Percentiles rank a stretch among this genome's conserved stretches.
Evolutionary conservation across 1,140 invertebrate species (phyloP).

Genomic region (Aphaenogaster ashmeadi): DNA sequence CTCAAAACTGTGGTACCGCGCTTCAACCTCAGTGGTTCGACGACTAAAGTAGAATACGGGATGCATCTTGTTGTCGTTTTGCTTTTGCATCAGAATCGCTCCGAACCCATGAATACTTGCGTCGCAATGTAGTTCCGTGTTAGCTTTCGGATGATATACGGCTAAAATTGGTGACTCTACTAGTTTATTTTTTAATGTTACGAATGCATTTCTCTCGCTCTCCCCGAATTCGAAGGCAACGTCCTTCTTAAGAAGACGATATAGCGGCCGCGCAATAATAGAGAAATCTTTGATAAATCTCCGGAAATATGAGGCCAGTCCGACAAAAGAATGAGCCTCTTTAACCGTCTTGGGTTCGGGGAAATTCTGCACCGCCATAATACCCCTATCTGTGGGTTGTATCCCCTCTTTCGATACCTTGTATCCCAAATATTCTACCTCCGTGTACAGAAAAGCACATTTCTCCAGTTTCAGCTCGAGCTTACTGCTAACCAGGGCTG

Average conservation of each 20-base stretch:
- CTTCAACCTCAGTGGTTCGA: background rate
- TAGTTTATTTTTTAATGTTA: background rate
- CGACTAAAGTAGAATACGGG: conserved; percentile 19
- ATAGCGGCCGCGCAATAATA: background rate
- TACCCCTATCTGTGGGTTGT: background rate
- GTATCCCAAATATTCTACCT: background rate
- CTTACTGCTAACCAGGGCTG: background rate
- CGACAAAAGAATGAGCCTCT: background rate
- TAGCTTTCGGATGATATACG: background rate
- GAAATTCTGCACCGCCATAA: background rate
- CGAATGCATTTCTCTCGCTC: background rate
- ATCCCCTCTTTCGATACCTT: background rate
- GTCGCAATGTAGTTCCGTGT: background rate
- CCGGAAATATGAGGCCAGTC: background rate
- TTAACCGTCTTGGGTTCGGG: background rate
- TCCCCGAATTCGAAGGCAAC: background rate
- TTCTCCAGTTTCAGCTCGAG: background rate
- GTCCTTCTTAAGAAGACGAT: background rate
- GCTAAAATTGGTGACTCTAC: background rate
- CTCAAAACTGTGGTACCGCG: conserved; percentile 24
- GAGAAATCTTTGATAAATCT: background rate
- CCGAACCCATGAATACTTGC: background rate
- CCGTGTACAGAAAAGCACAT: background rate
- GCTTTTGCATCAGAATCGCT: background rate
- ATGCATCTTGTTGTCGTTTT: background rate